Conservation (phyloP, 2,113 vertebrate species). For the Protobothrops flavoviridis region DNA sequence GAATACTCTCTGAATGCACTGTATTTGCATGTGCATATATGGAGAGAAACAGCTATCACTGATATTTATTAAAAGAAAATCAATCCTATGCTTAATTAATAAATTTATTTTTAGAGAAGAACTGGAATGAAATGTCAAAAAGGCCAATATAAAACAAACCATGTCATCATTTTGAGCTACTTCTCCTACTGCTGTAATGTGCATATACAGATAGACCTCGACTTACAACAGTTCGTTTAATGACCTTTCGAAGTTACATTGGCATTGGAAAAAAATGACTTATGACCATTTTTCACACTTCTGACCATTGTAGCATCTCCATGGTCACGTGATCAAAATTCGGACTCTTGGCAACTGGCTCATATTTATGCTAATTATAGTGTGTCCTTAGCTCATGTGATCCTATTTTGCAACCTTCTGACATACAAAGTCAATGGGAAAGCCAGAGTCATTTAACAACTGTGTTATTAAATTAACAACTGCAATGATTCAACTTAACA, state of each 20-base stretch:
- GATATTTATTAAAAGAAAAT: not conserved
- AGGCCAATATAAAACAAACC: not conserved
- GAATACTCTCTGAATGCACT: too few relatives aligned
- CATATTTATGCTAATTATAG: not conserved
- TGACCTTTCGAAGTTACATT: not conserved
- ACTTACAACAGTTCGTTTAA: not conserved
- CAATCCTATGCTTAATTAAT: not conserved
- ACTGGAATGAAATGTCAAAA: not conserved
- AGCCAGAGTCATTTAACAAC: not conserved
- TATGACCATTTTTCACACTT: not conserved
- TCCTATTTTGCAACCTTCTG: not conserved
- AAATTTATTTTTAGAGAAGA: not conserved
- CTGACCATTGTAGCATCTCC: not conserved
- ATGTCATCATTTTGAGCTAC: not conserved
- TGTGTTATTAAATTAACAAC: not conserved
- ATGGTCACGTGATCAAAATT: not conserved
- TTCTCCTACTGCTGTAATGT: not conserved
- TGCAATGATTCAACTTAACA: not conserved
- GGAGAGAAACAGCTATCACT: not conserved
- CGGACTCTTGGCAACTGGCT: not conserved
- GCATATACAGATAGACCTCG: not conserved
- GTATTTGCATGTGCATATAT: not conserved
- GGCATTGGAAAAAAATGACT: not conserved
- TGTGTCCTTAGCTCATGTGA: not conserved
- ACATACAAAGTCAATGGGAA: not conserved